These are phyloP conservation scores for Malacoctenus gilli DNA, from an alignment of 2,797 vertebrate genomes.

Conservation along the genomic window DNA sequence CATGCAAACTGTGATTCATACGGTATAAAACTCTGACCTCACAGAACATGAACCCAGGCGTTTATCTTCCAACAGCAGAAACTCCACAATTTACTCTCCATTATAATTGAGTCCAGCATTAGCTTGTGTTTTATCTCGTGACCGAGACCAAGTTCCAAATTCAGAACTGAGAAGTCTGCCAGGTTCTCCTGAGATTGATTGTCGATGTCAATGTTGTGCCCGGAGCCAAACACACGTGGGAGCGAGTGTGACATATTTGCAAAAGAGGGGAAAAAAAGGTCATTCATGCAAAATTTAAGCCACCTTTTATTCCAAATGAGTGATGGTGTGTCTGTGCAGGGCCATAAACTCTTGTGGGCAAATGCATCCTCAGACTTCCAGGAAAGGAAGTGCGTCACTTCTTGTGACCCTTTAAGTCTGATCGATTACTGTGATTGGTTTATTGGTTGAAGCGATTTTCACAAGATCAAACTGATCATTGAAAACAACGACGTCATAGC, in stretches of 20 bases:
- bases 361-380: background rate
- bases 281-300: slow-evolving; percentile 29
- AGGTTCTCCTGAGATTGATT: no score
- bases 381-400: no score
- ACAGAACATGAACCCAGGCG: no score
- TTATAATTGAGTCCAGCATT: background rate
- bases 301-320: slow-evolving; percentile 12
- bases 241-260: background rate
- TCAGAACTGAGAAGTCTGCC: background rate
- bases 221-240: slow-evolving; percentile 3
- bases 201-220: background rate
- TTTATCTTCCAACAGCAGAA: background rate
- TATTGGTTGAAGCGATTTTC: no score
- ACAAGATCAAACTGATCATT: no score
- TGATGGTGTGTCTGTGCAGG: slow-evolving; percentile 4
- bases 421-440: no score
- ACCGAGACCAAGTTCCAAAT: background rate
- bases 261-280: slow-evolving; percentile 32
- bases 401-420: no score
- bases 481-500: no score
- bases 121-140: background rate
- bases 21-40: background rate
- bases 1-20: background rate
- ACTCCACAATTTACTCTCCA: background rate
- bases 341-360: background rate